Percentiles rank a stretch among this genome's conserved stretches.
phyloP scores from a whole-genome alignment of 2,888 invertebrate species.

The Bellardia bayeri region DNA sequence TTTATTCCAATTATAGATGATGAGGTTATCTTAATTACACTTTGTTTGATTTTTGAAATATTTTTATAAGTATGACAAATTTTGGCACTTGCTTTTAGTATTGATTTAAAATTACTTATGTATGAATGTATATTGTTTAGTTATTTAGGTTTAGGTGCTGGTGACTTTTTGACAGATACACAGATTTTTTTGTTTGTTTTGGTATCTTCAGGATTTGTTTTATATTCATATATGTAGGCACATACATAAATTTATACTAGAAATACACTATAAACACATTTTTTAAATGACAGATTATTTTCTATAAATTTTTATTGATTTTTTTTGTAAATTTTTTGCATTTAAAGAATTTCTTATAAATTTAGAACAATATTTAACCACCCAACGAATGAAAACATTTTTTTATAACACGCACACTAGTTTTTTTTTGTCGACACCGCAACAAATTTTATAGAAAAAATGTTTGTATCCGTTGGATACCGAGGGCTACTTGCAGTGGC shows the following conservation, averaged over 20 bases:
- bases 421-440: conserved; percentile 16
- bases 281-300: background rate
- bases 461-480: conserved; percentile 68
- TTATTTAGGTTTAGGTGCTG: background rate
- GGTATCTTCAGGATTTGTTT: background rate
- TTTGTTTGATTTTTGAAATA: background rate
- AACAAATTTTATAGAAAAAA: conserved; percentile 1
- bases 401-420: conserved; percentile 35
- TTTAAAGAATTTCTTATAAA: background rate
- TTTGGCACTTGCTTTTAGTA: conserved; percentile 50
- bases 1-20: background rate
- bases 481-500: conserved; percentile 49
- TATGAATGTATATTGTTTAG: background rate
- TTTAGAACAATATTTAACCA: conserved; percentile 38
- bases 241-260: background rate
- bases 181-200: background rate
- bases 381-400: conserved; percentile 8
- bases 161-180: background rate
- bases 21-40: background rate
- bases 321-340: conserved; percentile 9
- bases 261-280: background rate
- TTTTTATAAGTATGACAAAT: background rate
- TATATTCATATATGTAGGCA: background rate
- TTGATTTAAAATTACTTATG: background rate
- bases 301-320: conserved; percentile 26